Evolutionary conservation across 2,113 vertebrate species (phyloP), one percentile per base, ranked within the genome.

Genomic region (Cololabis saira): DNA sequence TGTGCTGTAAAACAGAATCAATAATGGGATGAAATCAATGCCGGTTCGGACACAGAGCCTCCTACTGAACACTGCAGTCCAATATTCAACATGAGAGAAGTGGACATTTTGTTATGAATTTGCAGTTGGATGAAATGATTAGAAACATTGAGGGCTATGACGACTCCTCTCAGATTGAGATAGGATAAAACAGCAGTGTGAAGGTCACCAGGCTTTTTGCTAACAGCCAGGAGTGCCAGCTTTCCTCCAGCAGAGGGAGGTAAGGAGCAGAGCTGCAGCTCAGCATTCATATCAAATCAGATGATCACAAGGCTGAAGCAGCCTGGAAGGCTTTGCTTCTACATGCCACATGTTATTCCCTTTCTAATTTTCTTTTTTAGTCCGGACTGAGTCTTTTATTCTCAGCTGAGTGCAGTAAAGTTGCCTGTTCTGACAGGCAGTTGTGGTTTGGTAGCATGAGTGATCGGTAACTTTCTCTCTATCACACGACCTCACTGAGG

Each of bases 171-270:
- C 6, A 21, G 15, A 12, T 4, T 12, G 22, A 21, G 15, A 54
- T 4, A 43, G 27, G 17, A 59, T 8, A 22, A 66, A n/a, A 51
- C 13, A 52, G 16, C 48, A 12, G 43, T 33, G 9, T 43, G 40
- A 42, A 43, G 55, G 58, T 60, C 27, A 50, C 30, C 0, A 22
- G 19, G 30, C 21, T 27, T 0, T 49, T 45, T 24, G 14, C 69
- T 47, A 37, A 6, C n/a, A n/a, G n/a, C n/a, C n/a, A n/a, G n/a
- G n/a, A n/a, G n/a, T 83, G 17, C 13, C 22, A 14, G 9, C 0
- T 50, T 76, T 57, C 5, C 52, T 72, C 87, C 87, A 90, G 79
- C 78, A 90, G 89, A 84, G 72, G 81, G 74, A 8, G 76, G 13
- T 47, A 45, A 71, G 79, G 56, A 52, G 13, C 22, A 14, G 13